These are phyloP conservation scores for Paramacrobiotus metropolitanus DNA, from an alignment of 1,140 invertebrate genomes.

Conservation along the genomic window DNA sequence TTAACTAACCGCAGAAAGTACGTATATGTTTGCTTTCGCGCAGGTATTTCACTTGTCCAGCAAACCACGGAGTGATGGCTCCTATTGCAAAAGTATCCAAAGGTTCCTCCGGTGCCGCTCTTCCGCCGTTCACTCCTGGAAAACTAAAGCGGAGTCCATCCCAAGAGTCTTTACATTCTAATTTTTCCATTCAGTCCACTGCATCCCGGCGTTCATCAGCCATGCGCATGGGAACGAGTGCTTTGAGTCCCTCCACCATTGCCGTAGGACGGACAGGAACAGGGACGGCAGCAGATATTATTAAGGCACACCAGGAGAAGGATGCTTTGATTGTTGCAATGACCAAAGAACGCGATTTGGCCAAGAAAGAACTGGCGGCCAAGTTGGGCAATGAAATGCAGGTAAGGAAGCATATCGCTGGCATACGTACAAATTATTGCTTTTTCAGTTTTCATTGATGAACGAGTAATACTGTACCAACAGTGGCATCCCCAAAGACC, in stretches of 20 bases:
- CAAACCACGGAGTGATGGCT: conserved; percentile 73
- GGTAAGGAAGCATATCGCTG: too few species aligned
- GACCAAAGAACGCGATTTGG: conserved; percentile 60
- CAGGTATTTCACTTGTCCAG: conserved; percentile 79
- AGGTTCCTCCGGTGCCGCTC: too few species aligned
- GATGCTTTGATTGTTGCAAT: conserved; percentile 10
- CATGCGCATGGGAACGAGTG: conserved; percentile 34
- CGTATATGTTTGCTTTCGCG: conserved; percentile 9
- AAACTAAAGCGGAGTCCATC: conserved; percentile 30
- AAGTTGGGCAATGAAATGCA: conserved; percentile 58
- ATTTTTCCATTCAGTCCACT: conserved; percentile 44
- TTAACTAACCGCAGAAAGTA: too few species aligned
- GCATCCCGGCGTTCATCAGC: conserved; percentile 30
- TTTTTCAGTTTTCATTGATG: too few species aligned
- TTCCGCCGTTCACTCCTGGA: neutral
- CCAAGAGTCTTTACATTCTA: conserved; percentile 53
- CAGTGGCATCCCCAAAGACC: too few species aligned
- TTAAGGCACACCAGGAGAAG: conserved; percentile 8
- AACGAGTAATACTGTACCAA: too few species aligned
- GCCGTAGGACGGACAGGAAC: conserved; percentile 5
- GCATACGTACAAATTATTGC: too few species aligned
- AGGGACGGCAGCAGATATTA: conserved; percentile 5
- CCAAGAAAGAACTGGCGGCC: conserved; percentile 69
- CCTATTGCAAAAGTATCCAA: conserved; percentile 59
- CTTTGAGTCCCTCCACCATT: conserved; percentile 15